A percentile compares a stretch with the other conserved stretches of the same genome.
Conservation (phyloP, 2,888 invertebrate genomes). For the Andrena chrysosceles region DNA sequence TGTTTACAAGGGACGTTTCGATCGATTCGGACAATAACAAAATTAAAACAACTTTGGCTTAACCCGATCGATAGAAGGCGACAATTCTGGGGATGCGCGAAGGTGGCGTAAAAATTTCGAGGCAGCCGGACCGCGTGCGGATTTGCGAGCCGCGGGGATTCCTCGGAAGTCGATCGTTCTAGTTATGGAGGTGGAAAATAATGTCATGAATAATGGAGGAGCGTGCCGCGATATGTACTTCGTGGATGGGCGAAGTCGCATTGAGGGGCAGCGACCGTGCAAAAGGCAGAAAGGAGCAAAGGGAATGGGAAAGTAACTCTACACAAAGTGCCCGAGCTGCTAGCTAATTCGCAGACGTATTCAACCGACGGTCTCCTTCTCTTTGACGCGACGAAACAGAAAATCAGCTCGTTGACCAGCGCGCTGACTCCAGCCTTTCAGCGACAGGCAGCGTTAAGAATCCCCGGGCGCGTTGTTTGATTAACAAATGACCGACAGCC, state of each 20-base stretch:
- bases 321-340: conserved; percentile 40
- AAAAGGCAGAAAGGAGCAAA: conserved; percentile 49
- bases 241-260: conserved; percentile 37
- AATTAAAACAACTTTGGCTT: too few relatives aligned
- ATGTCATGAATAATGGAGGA: conserved; percentile 65
- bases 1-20: too few relatives aligned
- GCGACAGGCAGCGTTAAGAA: not conserved
- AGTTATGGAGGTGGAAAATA: conserved; percentile 68
- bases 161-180: conserved; percentile 56
- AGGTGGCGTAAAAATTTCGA: conserved; percentile 44
- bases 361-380: conserved; percentile 15
- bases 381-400: conserved; percentile 43
- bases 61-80: not conserved
- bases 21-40: too few relatives aligned
- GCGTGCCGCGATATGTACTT: conserved; percentile 52
- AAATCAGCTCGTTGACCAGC: conserved; percentile 28
- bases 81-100: not conserved
- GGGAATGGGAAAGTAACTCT: conserved; percentile 60
- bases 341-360: conserved; percentile 52
- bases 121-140: conserved; percentile 21
- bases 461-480: conserved; percentile 26
- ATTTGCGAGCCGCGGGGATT: conserved; percentile 35
- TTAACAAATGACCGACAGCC: conserved; percentile 26
- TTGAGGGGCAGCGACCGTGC: conserved; percentile 52
- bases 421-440: not conserved